A percentile compares a stretch with the other conserved stretches of the same genome.
phyloP scores from a whole-genome alignment of 2,888 invertebrate species.

The Mayetiola destructor region DNA sequence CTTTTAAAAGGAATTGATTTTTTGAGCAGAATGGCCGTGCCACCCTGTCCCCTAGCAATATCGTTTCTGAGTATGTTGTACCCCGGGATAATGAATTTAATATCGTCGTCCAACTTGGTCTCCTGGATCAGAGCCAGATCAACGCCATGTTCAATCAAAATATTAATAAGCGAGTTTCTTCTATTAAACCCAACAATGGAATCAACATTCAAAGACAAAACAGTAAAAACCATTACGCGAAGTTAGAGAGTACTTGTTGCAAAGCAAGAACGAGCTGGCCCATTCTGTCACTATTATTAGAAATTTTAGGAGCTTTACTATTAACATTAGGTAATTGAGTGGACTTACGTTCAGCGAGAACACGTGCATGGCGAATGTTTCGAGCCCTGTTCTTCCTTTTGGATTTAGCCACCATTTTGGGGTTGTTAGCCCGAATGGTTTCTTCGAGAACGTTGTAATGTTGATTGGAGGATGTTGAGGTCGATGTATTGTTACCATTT shows the following conservation, averaged over 20 bases:
- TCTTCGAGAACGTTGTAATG: no score
- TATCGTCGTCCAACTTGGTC: neutral
- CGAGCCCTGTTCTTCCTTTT: neutral
- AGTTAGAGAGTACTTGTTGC: neutral
- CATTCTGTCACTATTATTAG: neutral
- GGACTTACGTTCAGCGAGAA: neutral
- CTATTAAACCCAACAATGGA: neutral
- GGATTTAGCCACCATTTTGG: neutral
- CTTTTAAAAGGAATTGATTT: neutral
- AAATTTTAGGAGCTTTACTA: neutral
- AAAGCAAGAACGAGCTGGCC: neutral
- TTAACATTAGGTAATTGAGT: neutral
- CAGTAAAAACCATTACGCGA: neutral
- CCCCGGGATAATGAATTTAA: neutral
- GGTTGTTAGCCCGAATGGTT: neutral
- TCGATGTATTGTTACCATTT: neutral
- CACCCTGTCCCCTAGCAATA: neutral
- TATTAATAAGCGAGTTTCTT: neutral
- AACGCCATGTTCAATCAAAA: neutral
- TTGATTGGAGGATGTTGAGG: no score
- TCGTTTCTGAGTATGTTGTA: neutral
- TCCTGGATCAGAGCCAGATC: neutral
- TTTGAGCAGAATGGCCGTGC: neutral
- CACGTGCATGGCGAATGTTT: neutral
- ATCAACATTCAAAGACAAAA: neutral